These are phyloP conservation scores for Heliothis virescens DNA, from an alignment of 1,140 invertebrate species.

Conservation along the genomic window DNA sequence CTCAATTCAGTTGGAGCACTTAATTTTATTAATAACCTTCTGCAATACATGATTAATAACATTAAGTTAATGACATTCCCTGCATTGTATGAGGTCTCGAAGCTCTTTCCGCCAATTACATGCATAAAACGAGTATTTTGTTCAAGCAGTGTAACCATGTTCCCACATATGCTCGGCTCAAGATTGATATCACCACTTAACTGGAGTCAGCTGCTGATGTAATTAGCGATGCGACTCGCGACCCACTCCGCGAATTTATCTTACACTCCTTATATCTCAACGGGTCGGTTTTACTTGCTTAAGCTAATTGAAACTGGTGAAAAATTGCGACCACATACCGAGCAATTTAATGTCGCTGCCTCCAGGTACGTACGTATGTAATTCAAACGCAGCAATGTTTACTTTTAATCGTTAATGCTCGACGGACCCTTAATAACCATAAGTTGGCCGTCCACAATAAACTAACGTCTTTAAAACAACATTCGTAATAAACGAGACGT, in stretches of 20 bases:
- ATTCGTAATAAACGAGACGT: slow-evolving; percentile 43
- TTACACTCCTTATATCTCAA: slow-evolving; percentile 56
- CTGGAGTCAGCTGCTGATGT: slow-evolving; percentile 69
- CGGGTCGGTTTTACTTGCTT: slow-evolving; percentile 51
- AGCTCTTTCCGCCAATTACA: slow-evolving; percentile 52
- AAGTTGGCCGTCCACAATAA: slow-evolving; percentile 28
- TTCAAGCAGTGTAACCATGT: slow-evolving; percentile 53
- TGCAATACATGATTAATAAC: slow-evolving; percentile 26
- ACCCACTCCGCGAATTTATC: slow-evolving; percentile 55
- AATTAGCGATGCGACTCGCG: slow-evolving; percentile 64
- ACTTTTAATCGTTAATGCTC: slow-evolving; percentile 54
- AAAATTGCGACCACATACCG: slow-evolving; percentile 69
- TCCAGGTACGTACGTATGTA: slow-evolving; percentile 47
- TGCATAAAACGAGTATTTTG: slow-evolving; percentile 53
- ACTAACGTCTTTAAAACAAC: slow-evolving; percentile 43
- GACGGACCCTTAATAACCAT: slow-evolving; percentile 38
- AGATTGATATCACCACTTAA: slow-evolving; percentile 73
- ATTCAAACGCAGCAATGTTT: slow-evolving; percentile 50
- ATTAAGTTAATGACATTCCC: slow-evolving; percentile 36
- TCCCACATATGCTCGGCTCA: slow-evolving; percentile 55
- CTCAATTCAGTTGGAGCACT: slow-evolving; percentile 3
- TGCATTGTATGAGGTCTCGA: slow-evolving; percentile 32
- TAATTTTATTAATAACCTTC: slow-evolving; percentile 19
- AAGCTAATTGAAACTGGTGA: slow-evolving; percentile 68
- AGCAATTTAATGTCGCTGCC: slow-evolving; percentile 59